Percentiles rank a stretch among this genome's conserved stretches.
These are phyloP conservation scores for Camponotus fellah DNA, from an alignment of 2,888 invertebrate species.

Conservation along the genomic window DNA sequence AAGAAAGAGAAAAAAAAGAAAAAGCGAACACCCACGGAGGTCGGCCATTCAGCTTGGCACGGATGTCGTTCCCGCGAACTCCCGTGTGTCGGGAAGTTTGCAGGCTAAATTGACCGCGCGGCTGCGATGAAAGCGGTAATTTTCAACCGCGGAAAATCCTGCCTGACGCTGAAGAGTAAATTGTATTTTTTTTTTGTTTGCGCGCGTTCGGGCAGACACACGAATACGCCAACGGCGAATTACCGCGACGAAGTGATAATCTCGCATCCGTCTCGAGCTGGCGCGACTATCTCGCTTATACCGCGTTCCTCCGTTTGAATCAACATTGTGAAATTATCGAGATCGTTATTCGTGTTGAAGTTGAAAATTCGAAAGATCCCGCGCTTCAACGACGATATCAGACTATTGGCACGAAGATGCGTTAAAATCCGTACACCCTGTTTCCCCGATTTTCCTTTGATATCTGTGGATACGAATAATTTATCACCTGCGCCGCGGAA, in stretches of 20 bases:
- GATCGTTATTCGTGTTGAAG: background rate
- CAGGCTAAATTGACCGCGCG: conserved; percentile 52
- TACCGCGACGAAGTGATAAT: conserved; percentile 36
- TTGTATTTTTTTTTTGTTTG: conserved; percentile 20
- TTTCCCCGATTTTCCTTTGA: background rate
- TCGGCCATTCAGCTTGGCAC: conserved; percentile 43
- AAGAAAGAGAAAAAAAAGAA: conserved; percentile 24
- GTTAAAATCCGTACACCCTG: background rate
- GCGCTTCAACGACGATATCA: background rate
- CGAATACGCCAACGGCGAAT: conserved; percentile 31
- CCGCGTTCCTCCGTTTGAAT: background rate
- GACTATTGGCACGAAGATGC: background rate
- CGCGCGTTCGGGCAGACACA: background rate
- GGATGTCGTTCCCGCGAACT: conserved; percentile 38
- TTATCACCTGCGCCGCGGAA: conserved; percentile 24
- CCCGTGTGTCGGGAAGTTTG: conserved; percentile 47
- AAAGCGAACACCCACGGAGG: conserved; percentile 55
- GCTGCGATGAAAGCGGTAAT: conserved; percentile 47
- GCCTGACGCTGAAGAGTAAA: conserved; percentile 41
- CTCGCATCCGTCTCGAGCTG: background rate
- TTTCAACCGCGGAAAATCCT: conserved; percentile 46
- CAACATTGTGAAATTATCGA: conserved; percentile 2
- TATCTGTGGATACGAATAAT: conserved; percentile 18
- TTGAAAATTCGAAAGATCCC: background rate
- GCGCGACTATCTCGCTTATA: background rate